Evolutionary conservation across 30 jellyfish, hydroid and myxozoan species (phyloP), one percentile per base, ranked within the genome.

Genomic region (Sanderia malayensis): DNA sequence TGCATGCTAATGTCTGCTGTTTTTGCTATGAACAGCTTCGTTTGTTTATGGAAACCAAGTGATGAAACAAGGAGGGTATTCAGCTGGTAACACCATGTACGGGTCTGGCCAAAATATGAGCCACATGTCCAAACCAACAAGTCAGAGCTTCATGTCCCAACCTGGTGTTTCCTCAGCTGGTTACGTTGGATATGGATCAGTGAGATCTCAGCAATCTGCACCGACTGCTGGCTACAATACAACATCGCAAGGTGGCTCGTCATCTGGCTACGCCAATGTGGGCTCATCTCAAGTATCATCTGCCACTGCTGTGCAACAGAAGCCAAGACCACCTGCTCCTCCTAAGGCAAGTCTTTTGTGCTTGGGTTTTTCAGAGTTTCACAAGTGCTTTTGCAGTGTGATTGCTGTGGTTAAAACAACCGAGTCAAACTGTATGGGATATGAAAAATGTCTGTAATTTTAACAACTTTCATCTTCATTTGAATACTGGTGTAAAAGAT

Each of bases 101-200:
- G 84, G 67, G 10, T 67, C 93, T 2, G 73, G 80, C 1, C 93
- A 80, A 46, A 57, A 58, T 17, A 81, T 81, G 46, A 44, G 64
- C 23, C 49, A 31, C 2, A 78, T 61, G 67, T n/a, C 84, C 0
- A 80, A 80, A 29, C 87, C 33, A 73, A 25, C 89, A 1, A 68
- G 59, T 32, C 93, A 68, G 41, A 69, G 93, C 28, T 80, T 31
- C 73, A 67, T 79, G 90, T 79, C 90, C n/a, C 90, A 79, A 33
- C 46, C 82, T 28, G 81, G 81, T 1, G 25, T 70, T 0, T 57
- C 93, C 18, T 32, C 70, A 15, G 79, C 93, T n/a, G 93, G 85
- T 6, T 80, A 80, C 69, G 93, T 80, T 68, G 93, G 93, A 18
- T 80, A 80, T 60, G 93, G 93, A n/a, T 68, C 84, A 29, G 84